phyloP scores from a whole-genome alignment of 2,888 invertebrate genomes.

The Drosophila colorata region DNA sequence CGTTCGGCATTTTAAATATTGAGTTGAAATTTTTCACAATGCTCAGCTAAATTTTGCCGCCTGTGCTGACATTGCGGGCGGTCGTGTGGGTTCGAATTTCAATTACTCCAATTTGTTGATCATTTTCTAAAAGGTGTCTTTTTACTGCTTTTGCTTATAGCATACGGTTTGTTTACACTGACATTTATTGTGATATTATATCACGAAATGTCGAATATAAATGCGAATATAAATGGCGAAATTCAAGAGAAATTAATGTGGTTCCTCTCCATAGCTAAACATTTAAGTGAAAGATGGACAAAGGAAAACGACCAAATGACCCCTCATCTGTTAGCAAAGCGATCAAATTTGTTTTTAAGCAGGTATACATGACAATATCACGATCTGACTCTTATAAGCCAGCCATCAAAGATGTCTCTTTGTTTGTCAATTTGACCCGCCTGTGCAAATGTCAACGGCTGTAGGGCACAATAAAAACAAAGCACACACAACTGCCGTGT shows the following conservation, averaged over 20 bases:
- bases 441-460: conserved; percentile 61
- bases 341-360: conserved; percentile 13
- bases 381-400: conserved; percentile 31
- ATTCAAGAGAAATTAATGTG: neutral
- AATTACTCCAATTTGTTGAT: conserved; percentile 17
- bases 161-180: neutral
- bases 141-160: neutral
- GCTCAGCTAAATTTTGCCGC: conserved; percentile 31
- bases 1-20: conserved; percentile 68
- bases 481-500: conserved; percentile 9
- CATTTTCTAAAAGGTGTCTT: conserved; percentile 6
- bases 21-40: conserved; percentile 26
- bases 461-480: conserved; percentile 42
- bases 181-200: neutral
- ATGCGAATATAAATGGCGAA: neutral
- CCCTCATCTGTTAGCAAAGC: neutral
- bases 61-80: conserved; percentile 17
- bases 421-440: conserved; percentile 55
- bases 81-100: conserved; percentile 34
- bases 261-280: neutral
- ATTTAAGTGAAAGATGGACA: neutral
- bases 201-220: neutral
- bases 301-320: conserved; percentile 1
- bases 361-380: conserved; percentile 24
- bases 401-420: conserved; percentile 34